Base-by-base conservation (phyloP, 2,888 invertebrate genomes). In the Thymelicus lineola region DNA sequence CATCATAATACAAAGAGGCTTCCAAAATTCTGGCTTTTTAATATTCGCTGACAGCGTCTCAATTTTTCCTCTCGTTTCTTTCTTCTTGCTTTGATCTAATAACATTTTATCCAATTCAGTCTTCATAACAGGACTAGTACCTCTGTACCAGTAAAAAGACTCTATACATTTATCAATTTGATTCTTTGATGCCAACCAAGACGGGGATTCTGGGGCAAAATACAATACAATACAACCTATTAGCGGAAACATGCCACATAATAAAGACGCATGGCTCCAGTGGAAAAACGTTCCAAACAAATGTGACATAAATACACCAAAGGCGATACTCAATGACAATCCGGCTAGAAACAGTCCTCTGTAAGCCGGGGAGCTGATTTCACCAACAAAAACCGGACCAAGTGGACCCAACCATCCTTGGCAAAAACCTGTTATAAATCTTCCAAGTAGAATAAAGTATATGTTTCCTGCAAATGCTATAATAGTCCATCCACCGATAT, bases 161-260 rank as follows among this genome's bases (percentile, higher is more conserved):
- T 88, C 79, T 38, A 95, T 89, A 1, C 96, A 96, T 73, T 95
- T 94, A 3, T 94, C 93, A 0, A 93, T 86, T 70, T 94, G 89
- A 17, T 95, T 95, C 76, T 94, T 95, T 6, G 95, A 94, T 6
- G 96, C 94, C 45, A 96, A 81, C 96, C 96, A 97, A 15, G 94
- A 93, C 0, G 96, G 96, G 35, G 96, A 95, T 86, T 97, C 97
- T 0, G 95, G 96, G n/a, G 95, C 90, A 28, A 94, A 94, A 35
- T 93, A 87, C 17, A 96, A 84, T 15, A 95, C 87, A 0, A 95
- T 75, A 66, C 94, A 93, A 72, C 94, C 94, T 1, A 94, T 70
- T 4, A 95, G 75, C 0, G 95, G 95, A 48, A 95, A 89, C n/a
- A 88, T 66, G 20, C 94, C 94, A 77, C 95, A 94, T 0, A 95